Evolutionary conservation across 1,140 invertebrate species (phyloP), one percentile per base, ranked within the genome.

Genomic region (Tetragnatha versicolor): DNA sequence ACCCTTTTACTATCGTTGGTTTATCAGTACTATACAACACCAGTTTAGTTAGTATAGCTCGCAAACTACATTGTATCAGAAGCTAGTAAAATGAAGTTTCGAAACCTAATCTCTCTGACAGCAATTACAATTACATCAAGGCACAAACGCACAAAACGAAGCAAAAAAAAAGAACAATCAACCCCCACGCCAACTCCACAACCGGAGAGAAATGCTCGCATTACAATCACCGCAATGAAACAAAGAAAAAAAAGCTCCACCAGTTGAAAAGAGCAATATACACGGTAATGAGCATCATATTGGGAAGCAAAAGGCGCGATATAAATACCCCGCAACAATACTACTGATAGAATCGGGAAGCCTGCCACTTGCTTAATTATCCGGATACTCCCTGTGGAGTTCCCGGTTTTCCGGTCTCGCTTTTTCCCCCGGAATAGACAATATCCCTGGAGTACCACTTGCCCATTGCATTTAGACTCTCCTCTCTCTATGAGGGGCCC

Each of bases 301-400:
- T n/a, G n/a, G n/a, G n/a, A n/a, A n/a, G n/a, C n/a, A n/a, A n/a
- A n/a, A n/a, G n/a, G n/a, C n/a, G n/a, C n/a, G n/a, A n/a, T n/a
- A n/a, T 39, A 63, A 39, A 63, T 42, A 63, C 60, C 20, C 17
- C 14, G 25, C 22, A 6, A 3, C 45, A 31, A 49, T 29, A 49
- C 47, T 33, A 51, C 45, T 49, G 45, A 51, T 51, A 49, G 45
- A 47, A 68, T 68, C 65, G 39, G 42, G 29, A 51, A 25, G 25
- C 42, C 51, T 60, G 45, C 37, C 53, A 45, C 69, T 60, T 58
- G 69, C 49, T 73, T 73, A 73, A 73, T 73, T 73, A 73, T 73
- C 53, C 49, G 37, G 17, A 14, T 33, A 55, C 9, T 73, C 69
- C 69, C 69, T 42, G 22, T 10, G 31, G 53, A 45, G 4, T 29